These are phyloP conservation scores for Prunella strophiata DNA, from an alignment of 2,797 vertebrate genomes.

Conservation along the genomic window DNA sequence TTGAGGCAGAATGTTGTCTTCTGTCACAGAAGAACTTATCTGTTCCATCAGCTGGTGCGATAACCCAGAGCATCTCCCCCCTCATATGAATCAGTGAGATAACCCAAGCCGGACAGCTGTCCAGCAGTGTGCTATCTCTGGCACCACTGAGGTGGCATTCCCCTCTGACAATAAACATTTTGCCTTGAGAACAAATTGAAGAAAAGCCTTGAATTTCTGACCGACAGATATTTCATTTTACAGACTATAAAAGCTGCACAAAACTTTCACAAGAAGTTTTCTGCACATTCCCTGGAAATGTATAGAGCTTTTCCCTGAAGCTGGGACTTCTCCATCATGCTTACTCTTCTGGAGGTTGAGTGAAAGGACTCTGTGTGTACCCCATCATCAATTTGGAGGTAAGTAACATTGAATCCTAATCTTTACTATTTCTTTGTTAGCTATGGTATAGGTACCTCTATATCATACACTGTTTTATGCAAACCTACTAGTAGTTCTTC, in stretches of 20 bases:
- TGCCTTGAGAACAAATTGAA: background rate
- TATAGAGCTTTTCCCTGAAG: no score
- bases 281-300: background rate
- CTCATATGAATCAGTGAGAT: background rate
- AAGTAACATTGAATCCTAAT: background rate
- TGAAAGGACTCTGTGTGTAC: background rate
- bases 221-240: background rate
- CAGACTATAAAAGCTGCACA: background rate
- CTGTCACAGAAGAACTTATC: background rate
- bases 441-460: background rate
- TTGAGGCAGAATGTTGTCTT: rapidly evolving
- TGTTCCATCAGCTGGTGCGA: background rate
- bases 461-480: background rate
- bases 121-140: background rate
- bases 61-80: background rate
- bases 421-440: background rate
- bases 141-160: background rate
- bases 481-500: background rate
- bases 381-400: rapidly evolving
- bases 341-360: background rate
- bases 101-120: background rate
- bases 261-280: background rate
- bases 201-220: background rate
- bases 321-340: rapidly evolving
- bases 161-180: background rate